These are phyloP conservation scores for Aphodius sticticus DNA, from an alignment of 2,888 invertebrate species.

Conservation along the genomic window DNA sequence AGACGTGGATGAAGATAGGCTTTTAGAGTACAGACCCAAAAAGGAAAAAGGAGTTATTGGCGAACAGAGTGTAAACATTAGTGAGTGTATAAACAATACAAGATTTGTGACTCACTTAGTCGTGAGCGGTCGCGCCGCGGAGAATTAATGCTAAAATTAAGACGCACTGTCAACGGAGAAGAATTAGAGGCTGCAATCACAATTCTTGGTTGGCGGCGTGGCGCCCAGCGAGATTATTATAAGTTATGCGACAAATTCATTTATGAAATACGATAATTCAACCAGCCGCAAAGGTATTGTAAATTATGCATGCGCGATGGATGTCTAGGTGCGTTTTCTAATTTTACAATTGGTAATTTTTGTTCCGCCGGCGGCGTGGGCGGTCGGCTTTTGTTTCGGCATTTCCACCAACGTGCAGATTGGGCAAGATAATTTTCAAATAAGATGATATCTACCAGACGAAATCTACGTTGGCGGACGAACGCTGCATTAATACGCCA, in stretches of 20 bases:
- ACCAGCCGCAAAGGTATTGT: constrained; percentile 5
- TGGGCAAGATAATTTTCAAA: constrained; percentile 37
- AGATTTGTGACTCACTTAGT: not conserved
- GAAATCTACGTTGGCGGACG: constrained; percentile 22
- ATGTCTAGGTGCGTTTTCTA: constrained; percentile 29
- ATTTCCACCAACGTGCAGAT: constrained; percentile 38
- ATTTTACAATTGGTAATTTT: constrained; percentile 28
- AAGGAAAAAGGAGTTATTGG: not conserved
- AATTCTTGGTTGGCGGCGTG: not conserved
- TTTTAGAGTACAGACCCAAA: not conserved
- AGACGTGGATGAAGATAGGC: not conserved
- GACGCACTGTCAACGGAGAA: not conserved
- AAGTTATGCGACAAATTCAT: constrained; percentile 4
- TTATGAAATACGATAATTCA: not conserved
- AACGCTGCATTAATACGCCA: not conserved
- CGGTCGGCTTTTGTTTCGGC: constrained; percentile 31
- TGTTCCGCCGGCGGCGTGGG: constrained; percentile 28
- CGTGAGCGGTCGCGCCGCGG: not conserved
- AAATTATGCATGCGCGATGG: constrained; percentile 31
- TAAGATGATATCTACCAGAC: constrained; percentile 33
- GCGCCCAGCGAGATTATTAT: not conserved
- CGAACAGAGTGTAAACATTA: not conserved
- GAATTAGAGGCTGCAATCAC: not conserved
- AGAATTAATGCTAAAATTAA: not conserved
- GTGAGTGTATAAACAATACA: not conserved